These are phyloP conservation scores for Streblospio benedicti DNA, from an alignment of 1,140 invertebrate genomes.

Conservation along the genomic window DNA sequence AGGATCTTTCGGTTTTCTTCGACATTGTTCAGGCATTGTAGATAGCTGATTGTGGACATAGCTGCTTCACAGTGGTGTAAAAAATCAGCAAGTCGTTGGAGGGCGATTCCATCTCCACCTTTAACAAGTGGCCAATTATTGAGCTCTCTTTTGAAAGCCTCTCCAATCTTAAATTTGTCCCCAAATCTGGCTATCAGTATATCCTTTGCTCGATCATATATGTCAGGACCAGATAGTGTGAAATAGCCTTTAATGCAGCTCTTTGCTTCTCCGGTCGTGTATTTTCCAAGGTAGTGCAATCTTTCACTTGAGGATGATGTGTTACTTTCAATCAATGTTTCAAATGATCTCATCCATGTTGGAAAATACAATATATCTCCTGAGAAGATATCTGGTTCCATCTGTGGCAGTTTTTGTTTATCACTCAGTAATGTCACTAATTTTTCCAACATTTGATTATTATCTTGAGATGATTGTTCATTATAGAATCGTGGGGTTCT, in stretches of 20 bases:
- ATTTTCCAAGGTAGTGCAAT: constrained; percentile 7
- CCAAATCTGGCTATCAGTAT: background rate
- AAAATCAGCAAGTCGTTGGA: constrained; percentile 21
- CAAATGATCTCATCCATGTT: constrained; percentile 7
- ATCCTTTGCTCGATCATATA: background rate
- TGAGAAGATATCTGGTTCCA: constrained; percentile 19
- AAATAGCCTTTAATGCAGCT: constrained; percentile 1
- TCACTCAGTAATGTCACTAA: too few species aligned
- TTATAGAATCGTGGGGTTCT: too few species aligned
- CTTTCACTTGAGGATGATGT: background rate
- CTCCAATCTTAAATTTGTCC: background rate
- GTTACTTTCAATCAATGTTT: background rate
- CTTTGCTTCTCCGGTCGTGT: constrained; percentile 3
- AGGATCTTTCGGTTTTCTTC: constrained; percentile 23
- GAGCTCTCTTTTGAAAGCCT: constrained; percentile 4
- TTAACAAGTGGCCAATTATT: constrained; percentile 10
- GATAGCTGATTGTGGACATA: constrained; percentile 7
- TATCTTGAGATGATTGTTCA: too few species aligned
- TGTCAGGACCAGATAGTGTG: too few species aligned
- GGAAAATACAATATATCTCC: constrained; percentile 20
- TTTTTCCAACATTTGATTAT: too few species aligned
- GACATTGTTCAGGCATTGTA: constrained; percentile 19
- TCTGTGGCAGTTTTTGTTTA: constrained; percentile 15
- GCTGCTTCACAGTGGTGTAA: constrained; percentile 20
- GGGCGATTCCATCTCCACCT: constrained; percentile 6